Conservation (phyloP, 2,113 vertebrate species). For the Ptyas mucosa region DNA sequence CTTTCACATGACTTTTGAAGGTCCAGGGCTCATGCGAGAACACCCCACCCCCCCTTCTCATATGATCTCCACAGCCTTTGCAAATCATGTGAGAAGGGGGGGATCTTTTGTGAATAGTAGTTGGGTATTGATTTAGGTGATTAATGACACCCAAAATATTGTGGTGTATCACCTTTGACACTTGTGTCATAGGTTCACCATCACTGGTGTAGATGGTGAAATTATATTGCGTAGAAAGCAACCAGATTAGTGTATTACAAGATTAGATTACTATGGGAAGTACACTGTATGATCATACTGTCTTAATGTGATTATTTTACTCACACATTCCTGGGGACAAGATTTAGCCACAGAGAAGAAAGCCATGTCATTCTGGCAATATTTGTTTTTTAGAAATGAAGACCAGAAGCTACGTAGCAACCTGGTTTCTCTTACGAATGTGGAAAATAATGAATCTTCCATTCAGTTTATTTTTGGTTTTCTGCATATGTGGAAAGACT, state of each 20-base stretch:
- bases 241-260: background rate
- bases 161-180: background rate
- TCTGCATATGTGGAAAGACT: background rate
- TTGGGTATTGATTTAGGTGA: background rate
- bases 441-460: background rate
- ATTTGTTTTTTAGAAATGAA: background rate
- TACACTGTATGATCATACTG: background rate
- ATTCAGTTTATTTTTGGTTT: background rate
- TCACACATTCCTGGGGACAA: background rate
- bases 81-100: background rate
- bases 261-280: background rate
- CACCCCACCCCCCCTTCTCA: background rate
- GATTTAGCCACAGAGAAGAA: background rate
- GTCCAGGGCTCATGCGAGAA: background rate
- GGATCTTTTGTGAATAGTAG: no score
- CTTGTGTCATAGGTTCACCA: background rate
- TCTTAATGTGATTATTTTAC: background rate
- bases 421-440: background rate
- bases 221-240: background rate
- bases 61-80: background rate
- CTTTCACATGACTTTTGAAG: background rate
- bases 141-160: background rate
- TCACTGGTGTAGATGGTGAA: background rate
- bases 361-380: background rate
- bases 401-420: background rate